Percentiles rank a stretch among this genome's conserved stretches.
Evolutionary conservation across 2,113 vertebrate genomes (phyloP).

Genomic region (Ptilorrhoa leucosticta): DNA sequence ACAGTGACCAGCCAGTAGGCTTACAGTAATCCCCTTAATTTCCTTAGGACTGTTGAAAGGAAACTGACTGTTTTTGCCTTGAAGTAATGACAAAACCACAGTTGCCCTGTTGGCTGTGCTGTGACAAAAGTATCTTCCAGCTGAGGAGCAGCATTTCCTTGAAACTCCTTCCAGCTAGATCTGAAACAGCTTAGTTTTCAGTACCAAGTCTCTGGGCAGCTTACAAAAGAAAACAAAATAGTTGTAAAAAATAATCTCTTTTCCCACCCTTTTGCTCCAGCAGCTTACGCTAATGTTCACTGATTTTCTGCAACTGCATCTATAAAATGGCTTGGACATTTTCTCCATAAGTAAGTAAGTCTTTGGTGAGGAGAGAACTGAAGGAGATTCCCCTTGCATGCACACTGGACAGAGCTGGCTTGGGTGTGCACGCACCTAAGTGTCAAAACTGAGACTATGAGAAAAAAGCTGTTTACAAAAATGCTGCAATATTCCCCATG

Average conservation of each 20-base stretch:
- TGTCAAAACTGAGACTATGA: not conserved
- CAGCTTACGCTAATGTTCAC: not conserved
- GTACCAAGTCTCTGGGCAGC: not conserved
- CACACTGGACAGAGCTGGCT: not conserved
- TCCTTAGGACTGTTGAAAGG: not conserved
- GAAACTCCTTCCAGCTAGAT: not conserved
- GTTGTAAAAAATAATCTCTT: not conserved
- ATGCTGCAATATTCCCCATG: not conserved
- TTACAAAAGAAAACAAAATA: not conserved
- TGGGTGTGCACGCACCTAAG: fast-evolving
- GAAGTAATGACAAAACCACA: not conserved
- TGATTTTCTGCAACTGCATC: not conserved
- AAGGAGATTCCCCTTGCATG: not conserved
- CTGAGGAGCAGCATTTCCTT: not conserved
- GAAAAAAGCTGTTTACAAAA: not conserved
- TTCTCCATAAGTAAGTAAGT: not conserved
- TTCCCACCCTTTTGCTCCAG: not conserved
- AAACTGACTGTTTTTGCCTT: not conserved
- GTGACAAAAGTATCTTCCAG: not conserved
- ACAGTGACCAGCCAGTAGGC: not conserved
- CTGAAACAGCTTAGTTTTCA: not conserved
- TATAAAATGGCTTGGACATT: not conserved
- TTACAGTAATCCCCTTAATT: not conserved
- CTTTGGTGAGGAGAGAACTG: not conserved
- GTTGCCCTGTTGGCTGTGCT: not conserved